Evolutionary conservation across 1,140 invertebrate genomes (phyloP).

Genomic region (Rhizoglyphus robini): DNA sequence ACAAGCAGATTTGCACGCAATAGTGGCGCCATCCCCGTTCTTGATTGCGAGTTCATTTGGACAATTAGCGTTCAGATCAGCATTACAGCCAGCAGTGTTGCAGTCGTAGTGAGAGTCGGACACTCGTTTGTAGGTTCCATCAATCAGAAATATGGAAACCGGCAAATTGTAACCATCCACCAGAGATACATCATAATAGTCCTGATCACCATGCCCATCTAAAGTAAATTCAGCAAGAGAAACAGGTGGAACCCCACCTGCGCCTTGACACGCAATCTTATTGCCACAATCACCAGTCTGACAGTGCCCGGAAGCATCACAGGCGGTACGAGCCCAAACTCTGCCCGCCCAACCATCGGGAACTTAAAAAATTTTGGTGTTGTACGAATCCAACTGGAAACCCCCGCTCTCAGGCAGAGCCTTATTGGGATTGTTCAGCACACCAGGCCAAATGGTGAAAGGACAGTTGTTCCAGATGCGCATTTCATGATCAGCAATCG

Average conservation of each 20-base stretch:
- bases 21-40: conserved; percentile 28
- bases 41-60: conserved; percentile 31
- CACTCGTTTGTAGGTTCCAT: conserved; percentile 17
- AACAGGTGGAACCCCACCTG: conserved; percentile 27
- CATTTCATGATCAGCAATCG: no score
- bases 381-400: conserved; percentile 32
- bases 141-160: conserved; percentile 26
- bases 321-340: conserved; percentile 36
- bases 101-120: conserved; percentile 23
- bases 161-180: conserved; percentile 32
- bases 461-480: no score
- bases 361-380: not conserved
- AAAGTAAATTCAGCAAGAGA: conserved; percentile 31
- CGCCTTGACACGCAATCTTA: conserved; percentile 6
- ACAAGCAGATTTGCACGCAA: conserved; percentile 16
- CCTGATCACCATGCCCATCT: conserved; percentile 25
- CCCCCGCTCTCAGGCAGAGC: conserved; percentile 25
- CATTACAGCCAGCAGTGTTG: conserved; percentile 30
- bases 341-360: conserved; percentile 28
- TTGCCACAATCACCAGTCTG: conserved; percentile 34
- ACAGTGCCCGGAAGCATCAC: conserved; percentile 30
- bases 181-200: conserved; percentile 31
- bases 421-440: no score
- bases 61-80: conserved; percentile 33
- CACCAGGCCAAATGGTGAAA: no score